These are phyloP conservation scores for Ranitomeya imitator DNA, from an alignment of 2,113 vertebrate species.

Conservation along the genomic window DNA sequence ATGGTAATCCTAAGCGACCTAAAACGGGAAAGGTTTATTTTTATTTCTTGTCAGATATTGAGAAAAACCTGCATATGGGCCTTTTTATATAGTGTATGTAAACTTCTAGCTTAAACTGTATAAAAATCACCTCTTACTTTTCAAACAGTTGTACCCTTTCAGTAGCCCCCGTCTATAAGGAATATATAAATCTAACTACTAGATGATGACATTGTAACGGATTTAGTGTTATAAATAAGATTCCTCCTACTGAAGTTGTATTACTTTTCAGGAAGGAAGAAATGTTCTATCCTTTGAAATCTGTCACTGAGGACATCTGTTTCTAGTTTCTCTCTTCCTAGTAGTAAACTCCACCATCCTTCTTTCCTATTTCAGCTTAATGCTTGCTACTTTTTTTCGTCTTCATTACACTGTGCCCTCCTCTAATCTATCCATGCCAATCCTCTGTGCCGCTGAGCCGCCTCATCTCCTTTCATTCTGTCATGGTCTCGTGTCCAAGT, in stretches of 20 bases:
- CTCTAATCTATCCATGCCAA: background rate
- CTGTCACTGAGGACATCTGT: constrained; percentile 8
- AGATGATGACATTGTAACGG: background rate
- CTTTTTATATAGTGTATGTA: too few relatives aligned
- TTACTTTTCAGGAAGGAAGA: background rate
- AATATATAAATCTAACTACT: background rate
- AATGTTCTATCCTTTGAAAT: background rate
- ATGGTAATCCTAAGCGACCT: too few relatives aligned
- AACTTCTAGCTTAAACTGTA: too few relatives aligned
- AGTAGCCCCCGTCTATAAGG: background rate
- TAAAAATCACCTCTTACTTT: too few relatives aligned
- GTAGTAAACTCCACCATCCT: background rate
- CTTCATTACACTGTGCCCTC: background rate
- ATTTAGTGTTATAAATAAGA: background rate
- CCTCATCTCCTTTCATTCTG: background rate
- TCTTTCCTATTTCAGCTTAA: background rate
- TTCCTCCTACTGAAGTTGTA: constrained; percentile 11
- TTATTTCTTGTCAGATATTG: too few relatives aligned
- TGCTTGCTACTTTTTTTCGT: background rate
- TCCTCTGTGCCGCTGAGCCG: background rate
- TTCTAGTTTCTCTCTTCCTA: background rate
- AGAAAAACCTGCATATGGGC: too few relatives aligned
- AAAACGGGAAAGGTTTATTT: too few relatives aligned
- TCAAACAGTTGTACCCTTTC: background rate
- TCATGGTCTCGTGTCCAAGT: background rate